phyloP scores from a whole-genome alignment of 37 sponge, comb jelly and placozoan species.

The Halisarca cf. caerulea region DNA sequence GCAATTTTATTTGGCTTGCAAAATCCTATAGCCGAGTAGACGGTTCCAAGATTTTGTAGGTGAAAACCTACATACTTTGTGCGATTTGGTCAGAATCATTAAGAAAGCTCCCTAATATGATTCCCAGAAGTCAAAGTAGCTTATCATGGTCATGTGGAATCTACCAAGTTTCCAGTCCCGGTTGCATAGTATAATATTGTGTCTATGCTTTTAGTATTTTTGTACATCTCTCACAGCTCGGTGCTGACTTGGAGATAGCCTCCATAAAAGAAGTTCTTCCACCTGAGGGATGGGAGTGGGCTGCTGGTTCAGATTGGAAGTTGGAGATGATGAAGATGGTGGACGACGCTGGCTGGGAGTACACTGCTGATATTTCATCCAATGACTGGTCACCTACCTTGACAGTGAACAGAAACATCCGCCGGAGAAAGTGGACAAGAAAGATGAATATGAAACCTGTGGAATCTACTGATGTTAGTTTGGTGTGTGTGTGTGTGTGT shows the following conservation, averaged over 20 bases:
- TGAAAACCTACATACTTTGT: too few relatives aligned
- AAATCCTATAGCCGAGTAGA: too few relatives aligned
- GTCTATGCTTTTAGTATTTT: background rate
- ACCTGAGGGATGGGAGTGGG: constrained; percentile 93
- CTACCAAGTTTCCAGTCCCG: too few relatives aligned
- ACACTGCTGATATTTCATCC: constrained; percentile 64
- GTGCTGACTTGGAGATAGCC: background rate
- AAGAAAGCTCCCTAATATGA: too few relatives aligned
- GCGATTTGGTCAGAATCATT: too few relatives aligned
- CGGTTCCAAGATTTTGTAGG: too few relatives aligned
- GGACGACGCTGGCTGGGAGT: constrained; percentile 95
- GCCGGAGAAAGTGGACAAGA: background rate
- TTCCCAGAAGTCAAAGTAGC: too few relatives aligned
- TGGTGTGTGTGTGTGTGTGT: too few relatives aligned
- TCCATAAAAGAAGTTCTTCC: constrained; percentile 20
- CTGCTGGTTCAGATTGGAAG: constrained; percentile 56
- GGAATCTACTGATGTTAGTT: background rate
- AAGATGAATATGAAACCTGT: background rate
- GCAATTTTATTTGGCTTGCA: too few relatives aligned
- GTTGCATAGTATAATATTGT: too few relatives aligned
- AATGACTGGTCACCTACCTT: constrained; percentile 71
- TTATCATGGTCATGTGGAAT: too few relatives aligned
- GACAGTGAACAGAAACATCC: constrained; percentile 18
- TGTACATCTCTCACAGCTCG: background rate
- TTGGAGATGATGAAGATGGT: constrained; percentile 84